Base-by-base conservation (phyloP, 2,113 vertebrate genomes). In the Embiotoca jacksoni region DNA sequence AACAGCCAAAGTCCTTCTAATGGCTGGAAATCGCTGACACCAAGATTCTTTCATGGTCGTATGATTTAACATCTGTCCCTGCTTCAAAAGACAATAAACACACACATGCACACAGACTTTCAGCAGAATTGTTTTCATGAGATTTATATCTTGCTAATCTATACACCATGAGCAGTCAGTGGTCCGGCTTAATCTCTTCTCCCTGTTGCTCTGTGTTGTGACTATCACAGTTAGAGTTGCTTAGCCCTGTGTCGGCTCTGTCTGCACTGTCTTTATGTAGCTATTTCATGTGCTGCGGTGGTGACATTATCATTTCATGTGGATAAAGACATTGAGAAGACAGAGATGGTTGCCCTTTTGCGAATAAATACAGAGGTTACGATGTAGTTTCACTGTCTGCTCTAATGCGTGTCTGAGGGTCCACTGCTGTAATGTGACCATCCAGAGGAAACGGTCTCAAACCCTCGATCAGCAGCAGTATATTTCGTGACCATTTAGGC, bases 21-120 rank as follows among this genome's bases (percentile, higher is more conserved):
- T 91, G 78, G 86, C 65, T 86, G 70, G 65, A 87, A 47, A 90
- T 76, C 49, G 90, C 91, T 92, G 91, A 93, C 90, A 86, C 89
- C 36, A 62, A 82, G 66, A 82, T 91, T 89, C 65, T 82, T 77
- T 84, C 59, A 77, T 78, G 74, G 69, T 79, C 4, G 13, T 72
- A 76, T 83, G 70, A 90, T 89, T 85, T 85, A 88, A 71, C 33
- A 11, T 72, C 75, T 67, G 32, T 55, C 32, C 11, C 16, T 16
- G 70, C 73, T 75, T 88, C 57, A 70, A 75, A 85, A 70, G 37
- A 75, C 80, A 78, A 73, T 67, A 68, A 56, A 65, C 64, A 59
- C 39, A 66, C 7, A 67, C 31, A 71, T 15, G 6, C 44, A 66
- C 30, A 35, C 49, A 55, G 61, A 33, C 32, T 2, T 32, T 4